A percentile compares a stretch with the other conserved stretches of the same genome.
Evolutionary conservation across 2,113 vertebrate species (phyloP).

Genomic region (Eretmochelys imbricata): DNA sequence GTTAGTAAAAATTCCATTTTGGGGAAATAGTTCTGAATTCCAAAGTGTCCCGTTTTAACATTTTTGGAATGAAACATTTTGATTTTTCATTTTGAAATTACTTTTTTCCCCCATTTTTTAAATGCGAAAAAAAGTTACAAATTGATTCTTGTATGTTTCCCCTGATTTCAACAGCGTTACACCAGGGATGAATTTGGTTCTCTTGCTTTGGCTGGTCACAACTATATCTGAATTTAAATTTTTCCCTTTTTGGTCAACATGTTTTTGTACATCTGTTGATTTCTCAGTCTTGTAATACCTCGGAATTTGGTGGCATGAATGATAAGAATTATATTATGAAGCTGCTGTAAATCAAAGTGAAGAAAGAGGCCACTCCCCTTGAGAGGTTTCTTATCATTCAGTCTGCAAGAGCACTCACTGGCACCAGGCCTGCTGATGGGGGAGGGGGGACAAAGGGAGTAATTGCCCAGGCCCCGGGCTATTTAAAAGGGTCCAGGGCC

Average conservation of each 20-base stretch:
- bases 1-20: background rate
- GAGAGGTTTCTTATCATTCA: slow-evolving; percentile 23
- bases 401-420: background rate
- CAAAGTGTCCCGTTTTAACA: background rate
- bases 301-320: background rate
- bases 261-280: slow-evolving; percentile 6
- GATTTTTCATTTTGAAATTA: background rate
- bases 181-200: background rate
- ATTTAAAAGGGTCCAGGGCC: no score
- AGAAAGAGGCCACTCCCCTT: background rate
- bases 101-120: background rate
- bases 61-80: background rate
- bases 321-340: background rate
- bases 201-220: background rate
- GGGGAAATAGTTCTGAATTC: background rate
- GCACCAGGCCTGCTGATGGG: background rate
- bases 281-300: background rate
- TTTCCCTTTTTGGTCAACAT: background rate
- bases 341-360: background rate
- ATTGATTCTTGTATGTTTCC: background rate
- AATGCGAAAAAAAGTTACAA: slow-evolving; percentile 19
- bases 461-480: no score
- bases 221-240: background rate
- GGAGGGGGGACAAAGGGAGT: no score
- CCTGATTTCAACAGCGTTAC: background rate